Evolutionary conservation across 2,113 vertebrate genomes (phyloP).

Genomic region (Picathartes gymnocephalus): DNA sequence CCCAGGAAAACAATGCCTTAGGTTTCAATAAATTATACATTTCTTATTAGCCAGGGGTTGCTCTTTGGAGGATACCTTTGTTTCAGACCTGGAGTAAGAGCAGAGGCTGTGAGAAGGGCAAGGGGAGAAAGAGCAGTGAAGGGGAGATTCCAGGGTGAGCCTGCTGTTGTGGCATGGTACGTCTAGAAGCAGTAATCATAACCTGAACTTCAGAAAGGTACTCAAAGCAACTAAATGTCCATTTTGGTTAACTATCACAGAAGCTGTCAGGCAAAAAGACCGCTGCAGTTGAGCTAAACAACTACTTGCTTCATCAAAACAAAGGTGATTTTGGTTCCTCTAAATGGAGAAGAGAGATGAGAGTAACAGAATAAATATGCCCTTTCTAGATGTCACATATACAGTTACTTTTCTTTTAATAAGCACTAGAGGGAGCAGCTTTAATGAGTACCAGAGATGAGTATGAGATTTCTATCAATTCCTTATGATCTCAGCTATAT

Average conservation of each 20-base stretch:
- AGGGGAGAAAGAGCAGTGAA: background rate
- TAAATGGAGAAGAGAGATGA: background rate
- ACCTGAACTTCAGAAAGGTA: background rate
- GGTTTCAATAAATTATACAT: background rate
- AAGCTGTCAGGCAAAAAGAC: background rate
- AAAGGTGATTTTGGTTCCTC: background rate
- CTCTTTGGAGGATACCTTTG: background rate
- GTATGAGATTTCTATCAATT: background rate
- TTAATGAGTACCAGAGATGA: background rate
- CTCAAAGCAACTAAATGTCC: background rate
- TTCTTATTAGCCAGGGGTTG: background rate
- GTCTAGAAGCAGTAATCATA: fast-evolving
- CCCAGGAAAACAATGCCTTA: background rate
- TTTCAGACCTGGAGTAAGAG: background rate
- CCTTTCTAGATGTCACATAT: background rate
- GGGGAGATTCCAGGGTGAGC: background rate
- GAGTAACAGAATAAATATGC: background rate
- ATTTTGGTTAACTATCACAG: background rate
- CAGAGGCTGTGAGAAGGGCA: background rate
- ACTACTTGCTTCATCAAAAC: background rate
- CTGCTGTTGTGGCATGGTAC: background rate
- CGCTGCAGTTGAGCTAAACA: background rate
- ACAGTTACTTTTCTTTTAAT: background rate
- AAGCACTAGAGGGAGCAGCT: background rate
- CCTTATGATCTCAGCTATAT: background rate